Evolutionary conservation across 2,113 vertebrate species (phyloP).

Genomic region (cattle (Bos taurus)): ARS-UCD2.0 NC_037333.1:24944001-24944500

Average conservation of each 20-base stretch:
- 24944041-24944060: fast-evolving
- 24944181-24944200: not conserved
- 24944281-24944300: not conserved
- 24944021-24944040: not conserved
- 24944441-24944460: not conserved
- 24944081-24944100: not conserved
- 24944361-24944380: not conserved
- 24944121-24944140: not conserved
- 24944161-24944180: not conserved
- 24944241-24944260: not conserved
- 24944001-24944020: not conserved
- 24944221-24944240: not conserved
- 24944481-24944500: not conserved
- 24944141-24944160: not conserved
- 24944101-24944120: not conserved
- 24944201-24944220: not conserved
- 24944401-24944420: not conserved
- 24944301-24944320: not conserved
- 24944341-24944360: not conserved
- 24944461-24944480: not conserved
- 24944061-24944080: fast-evolving
- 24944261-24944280: not conserved
- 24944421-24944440: not conserved
- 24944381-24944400: not conserved
- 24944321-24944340: not conserved